Evolutionary conservation across 92 coral and sea anemone genomes (phyloP).

Genomic region (Ricordea florida): DNA sequence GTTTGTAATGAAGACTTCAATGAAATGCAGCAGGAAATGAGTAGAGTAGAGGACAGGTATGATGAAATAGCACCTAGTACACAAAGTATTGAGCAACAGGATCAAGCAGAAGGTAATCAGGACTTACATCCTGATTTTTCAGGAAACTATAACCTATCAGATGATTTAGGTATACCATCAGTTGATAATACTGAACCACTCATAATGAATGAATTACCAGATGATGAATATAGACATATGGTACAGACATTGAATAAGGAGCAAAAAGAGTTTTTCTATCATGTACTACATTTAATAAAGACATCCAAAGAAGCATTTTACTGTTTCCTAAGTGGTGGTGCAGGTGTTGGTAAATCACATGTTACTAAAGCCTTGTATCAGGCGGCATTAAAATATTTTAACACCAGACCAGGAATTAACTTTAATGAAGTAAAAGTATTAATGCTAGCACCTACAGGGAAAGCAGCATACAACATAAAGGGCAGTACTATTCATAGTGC

Average conservation of each 20-base stretch:
- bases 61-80: conserved; percentile 62
- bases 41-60: conserved; percentile 53
- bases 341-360: conserved; percentile 87
- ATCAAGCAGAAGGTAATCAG: conserved; percentile 56
- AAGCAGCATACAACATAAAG: conserved; percentile 58
- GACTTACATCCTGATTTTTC: conserved; percentile 70
- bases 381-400: conserved; percentile 69
- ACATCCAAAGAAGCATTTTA: conserved; percentile 69
- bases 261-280: conserved; percentile 69
- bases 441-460: conserved; percentile 64
- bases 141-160: conserved; percentile 53
- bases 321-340: conserved; percentile 68
- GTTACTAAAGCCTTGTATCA: conserved; percentile 75
- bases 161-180: conserved; percentile 72
- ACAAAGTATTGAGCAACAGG: conserved; percentile 59
- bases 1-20: conserved; percentile 52
- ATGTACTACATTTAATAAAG: conserved; percentile 57
- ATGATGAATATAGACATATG: conserved; percentile 70
- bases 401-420: conserved; percentile 60
- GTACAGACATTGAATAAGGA: conserved; percentile 60
- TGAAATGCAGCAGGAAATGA: conserved; percentile 58
- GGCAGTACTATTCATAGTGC: conserved; percentile 68
- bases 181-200: too few species aligned
- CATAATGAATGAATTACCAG: conserved; percentile 69
- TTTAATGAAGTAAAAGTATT: conserved; percentile 52